These are phyloP conservation scores for Schizothorax lantsangensis DNA, from an alignment of 2,797 vertebrate genomes.

Conservation along the genomic window DNA sequence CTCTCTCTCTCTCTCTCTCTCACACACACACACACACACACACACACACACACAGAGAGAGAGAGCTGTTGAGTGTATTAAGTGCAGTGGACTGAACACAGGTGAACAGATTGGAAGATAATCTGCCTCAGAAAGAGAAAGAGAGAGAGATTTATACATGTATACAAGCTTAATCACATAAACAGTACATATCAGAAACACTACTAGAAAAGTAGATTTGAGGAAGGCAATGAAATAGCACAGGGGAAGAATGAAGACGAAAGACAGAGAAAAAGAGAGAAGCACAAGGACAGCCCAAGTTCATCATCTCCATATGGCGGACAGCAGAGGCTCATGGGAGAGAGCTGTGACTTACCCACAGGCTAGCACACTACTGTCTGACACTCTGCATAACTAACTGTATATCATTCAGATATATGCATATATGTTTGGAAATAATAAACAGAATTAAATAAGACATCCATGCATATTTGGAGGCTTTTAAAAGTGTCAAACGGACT, in stretches of 20 bases:
- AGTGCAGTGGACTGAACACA: conserved; percentile 28
- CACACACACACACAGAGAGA: conserved; percentile 10
- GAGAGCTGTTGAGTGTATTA: neutral
- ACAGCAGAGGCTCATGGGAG: conserved; percentile 38
- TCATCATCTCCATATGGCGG: conserved; percentile 53
- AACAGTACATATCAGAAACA: neutral
- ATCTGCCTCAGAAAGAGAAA: conserved; percentile 20
- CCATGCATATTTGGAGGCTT: neutral
- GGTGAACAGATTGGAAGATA: conserved; percentile 46
- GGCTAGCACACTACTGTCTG: conserved; percentile 10
- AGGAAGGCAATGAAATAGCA: neutral
- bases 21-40: neutral
- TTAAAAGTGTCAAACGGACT: neutral
- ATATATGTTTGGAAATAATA: neutral
- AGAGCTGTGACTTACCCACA: conserved; percentile 41
- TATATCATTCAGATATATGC: neutral
- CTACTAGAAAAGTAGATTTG: neutral
- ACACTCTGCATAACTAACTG: neutral
- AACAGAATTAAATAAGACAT: neutral
- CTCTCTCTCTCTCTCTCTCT: neutral
- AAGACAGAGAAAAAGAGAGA: neutral
- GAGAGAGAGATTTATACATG: neutral
- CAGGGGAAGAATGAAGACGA: neutral
- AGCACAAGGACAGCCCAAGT: conserved; percentile 52
- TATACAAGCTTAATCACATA: neutral